phyloP scores from a whole-genome alignment of 2,797 vertebrate genomes.

The Botia kubotai region DNA sequence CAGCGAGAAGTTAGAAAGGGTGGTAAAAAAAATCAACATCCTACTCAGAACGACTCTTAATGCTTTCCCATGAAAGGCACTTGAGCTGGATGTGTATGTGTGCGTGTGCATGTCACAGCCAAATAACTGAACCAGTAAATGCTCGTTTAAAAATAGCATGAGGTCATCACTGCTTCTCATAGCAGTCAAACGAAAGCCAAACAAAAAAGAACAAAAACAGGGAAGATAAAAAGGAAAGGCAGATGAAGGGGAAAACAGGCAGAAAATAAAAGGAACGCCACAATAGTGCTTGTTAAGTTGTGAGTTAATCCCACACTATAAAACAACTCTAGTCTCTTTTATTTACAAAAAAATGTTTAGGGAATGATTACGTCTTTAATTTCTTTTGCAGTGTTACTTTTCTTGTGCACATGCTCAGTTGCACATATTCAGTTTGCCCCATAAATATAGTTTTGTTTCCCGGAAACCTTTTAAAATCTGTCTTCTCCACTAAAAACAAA shows the following conservation, averaged over 20 bases:
- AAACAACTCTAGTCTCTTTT: background rate
- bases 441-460: background rate
- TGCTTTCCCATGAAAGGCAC: constrained; percentile 28
- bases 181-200: constrained; percentile 25
- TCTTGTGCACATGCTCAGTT: too few species aligned
- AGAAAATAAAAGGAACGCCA: constrained; percentile 6
- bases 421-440: too few species aligned
- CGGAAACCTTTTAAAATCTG: background rate
- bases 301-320: background rate
- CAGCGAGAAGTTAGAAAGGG: constrained; percentile 1
- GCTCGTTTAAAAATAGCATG: constrained; percentile 41
- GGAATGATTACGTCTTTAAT: background rate
- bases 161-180: constrained; percentile 31
- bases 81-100: constrained; percentile 8
- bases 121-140: constrained; percentile 44
- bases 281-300: background rate
- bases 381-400: background rate
- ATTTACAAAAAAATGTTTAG: background rate
- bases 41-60: constrained; percentile 26
- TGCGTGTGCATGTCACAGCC: background rate
- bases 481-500: background rate
- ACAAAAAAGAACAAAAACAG: constrained; percentile 28
- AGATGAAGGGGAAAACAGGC: constrained; percentile 32
- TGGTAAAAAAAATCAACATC: constrained; percentile 32
- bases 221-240: constrained; percentile 18